Conservation (phyloP, 2,888 invertebrate species). For the Trileptium ribeirensis region DNA sequence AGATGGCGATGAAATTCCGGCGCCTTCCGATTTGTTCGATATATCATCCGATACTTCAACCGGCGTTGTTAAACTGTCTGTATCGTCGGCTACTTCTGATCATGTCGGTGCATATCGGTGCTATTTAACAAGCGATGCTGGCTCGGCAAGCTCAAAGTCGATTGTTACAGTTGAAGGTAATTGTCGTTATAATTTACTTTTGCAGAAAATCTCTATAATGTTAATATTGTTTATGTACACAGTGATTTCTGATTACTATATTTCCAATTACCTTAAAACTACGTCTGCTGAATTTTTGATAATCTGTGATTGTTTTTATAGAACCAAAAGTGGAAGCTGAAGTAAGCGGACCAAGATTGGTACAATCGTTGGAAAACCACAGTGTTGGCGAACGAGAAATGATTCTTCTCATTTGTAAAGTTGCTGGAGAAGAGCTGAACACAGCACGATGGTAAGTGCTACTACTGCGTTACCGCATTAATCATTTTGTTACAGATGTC, state of each 20-base stretch:
- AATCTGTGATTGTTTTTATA: no score
- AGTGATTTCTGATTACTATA: no score
- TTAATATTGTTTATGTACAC: no score
- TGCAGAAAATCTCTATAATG: no score
- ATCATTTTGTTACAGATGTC: no score
- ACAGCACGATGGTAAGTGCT: not conserved
- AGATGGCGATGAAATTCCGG: slow-evolving; percentile 37
- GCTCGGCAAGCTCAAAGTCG: slow-evolving; percentile 46
- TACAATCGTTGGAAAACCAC: not conserved
- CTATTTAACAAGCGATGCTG: slow-evolving; percentile 58
- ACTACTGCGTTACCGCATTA: no score
- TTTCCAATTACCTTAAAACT: no score
- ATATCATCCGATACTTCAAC: slow-evolving; percentile 24
- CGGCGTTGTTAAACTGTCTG: slow-evolving; percentile 52
- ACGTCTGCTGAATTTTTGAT: no score
- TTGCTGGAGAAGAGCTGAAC: not conserved
- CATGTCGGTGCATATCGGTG: slow-evolving; percentile 60
- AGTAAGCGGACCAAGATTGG: not conserved
- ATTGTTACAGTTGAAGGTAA: slow-evolving; percentile 44
- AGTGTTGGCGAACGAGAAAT: not conserved
- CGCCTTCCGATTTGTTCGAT: slow-evolving; percentile 29
- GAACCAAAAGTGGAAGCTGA: no score
- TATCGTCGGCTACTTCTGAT: slow-evolving; percentile 54
- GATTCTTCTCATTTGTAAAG: not conserved
- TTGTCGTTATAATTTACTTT: no score